Evolutionary conservation across 2,888 invertebrate species (phyloP).

Genomic region (Hartigia nigra): DNA sequence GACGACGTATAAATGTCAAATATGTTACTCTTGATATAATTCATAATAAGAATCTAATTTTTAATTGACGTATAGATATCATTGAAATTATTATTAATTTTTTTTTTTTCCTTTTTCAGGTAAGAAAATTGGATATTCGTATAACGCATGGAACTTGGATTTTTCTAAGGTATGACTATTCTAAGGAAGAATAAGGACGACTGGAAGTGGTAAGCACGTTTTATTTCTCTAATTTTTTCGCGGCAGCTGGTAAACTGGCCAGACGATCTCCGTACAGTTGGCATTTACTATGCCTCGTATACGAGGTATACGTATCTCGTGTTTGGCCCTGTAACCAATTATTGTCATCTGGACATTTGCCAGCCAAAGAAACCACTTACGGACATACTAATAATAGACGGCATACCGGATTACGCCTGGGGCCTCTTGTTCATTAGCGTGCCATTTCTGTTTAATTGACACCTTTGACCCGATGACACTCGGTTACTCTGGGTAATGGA

Average conservation of each 20-base stretch:
- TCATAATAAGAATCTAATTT: not conserved
- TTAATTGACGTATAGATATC: not conserved
- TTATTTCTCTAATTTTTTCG: too few species aligned
- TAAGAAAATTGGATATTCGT: not conserved
- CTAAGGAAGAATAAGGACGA: not conserved
- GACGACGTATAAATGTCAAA: not conserved
- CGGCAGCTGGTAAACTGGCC: not conserved
- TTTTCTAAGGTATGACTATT: not conserved
- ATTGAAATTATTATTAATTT: not conserved
- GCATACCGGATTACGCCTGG: constrained; percentile 48
- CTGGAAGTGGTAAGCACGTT: not conserved
- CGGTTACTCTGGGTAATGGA: not conserved
- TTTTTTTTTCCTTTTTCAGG: not conserved
- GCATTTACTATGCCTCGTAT: not conserved
- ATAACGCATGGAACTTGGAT: not conserved
- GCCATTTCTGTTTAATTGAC: constrained; percentile 59
- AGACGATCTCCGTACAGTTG: not conserved
- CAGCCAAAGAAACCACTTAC: constrained; percentile 51
- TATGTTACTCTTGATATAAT: not conserved
- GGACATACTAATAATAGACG: constrained; percentile 48
- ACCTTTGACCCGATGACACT: constrained; percentile 41
- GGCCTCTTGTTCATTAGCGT: constrained; percentile 58
- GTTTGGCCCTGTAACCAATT: constrained; percentile 43
- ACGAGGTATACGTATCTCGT: constrained; percentile 29
- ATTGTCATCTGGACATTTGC: constrained; percentile 51